A percentile compares a stretch with the other conserved stretches of the same genome.
These are phyloP conservation scores for Drosophila auraria DNA, from an alignment of 1,140 invertebrate genomes.

Conservation along the genomic window DNA sequence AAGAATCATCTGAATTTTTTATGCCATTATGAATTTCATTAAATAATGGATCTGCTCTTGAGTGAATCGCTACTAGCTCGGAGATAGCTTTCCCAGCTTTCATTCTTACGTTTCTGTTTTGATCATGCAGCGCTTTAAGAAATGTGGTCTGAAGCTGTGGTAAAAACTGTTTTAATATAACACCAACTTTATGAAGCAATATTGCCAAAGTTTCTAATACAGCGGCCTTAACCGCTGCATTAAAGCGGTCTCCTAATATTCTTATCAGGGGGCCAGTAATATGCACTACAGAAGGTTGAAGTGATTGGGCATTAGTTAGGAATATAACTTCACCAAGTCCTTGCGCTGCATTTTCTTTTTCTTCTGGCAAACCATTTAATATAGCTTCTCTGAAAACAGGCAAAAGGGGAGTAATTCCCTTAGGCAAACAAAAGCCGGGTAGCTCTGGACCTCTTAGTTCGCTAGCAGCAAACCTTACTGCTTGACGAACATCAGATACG, in stretches of 20 bases:
- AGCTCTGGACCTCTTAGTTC: conserved; percentile 93
- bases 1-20: conserved; percentile 93
- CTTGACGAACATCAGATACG: conserved; percentile 95
- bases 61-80: conserved; percentile 96
- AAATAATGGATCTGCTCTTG: conserved; percentile 94
- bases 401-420: conserved; percentile 97
- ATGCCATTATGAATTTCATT: conserved; percentile 95
- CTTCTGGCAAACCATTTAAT: conserved; percentile 96
- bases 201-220: conserved; percentile 97
- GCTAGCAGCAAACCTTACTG: conserved; percentile 94
- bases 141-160: conserved; percentile 99
- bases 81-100: conserved; percentile 95
- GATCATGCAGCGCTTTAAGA: conserved; percentile 96
- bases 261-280: conserved; percentile 99
- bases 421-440: conserved; percentile 97
- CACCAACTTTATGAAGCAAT: conserved; percentile 95
- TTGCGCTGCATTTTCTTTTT: conserved; percentile 97
- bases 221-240: conserved; percentile 96
- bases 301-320: conserved; percentile 92
- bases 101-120: conserved; percentile 93
- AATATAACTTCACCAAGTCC: conserved; percentile 97
- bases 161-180: conserved; percentile 98
- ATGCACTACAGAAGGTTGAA: conserved; percentile 97
- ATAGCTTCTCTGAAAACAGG: conserved; percentile 98
- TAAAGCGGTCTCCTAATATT: conserved; percentile 98